A percentile compares a stretch with the other conserved stretches of the same genome.
Conservation (phyloP, 2,113 vertebrate species). For the Seriola rivoliana region DNA sequence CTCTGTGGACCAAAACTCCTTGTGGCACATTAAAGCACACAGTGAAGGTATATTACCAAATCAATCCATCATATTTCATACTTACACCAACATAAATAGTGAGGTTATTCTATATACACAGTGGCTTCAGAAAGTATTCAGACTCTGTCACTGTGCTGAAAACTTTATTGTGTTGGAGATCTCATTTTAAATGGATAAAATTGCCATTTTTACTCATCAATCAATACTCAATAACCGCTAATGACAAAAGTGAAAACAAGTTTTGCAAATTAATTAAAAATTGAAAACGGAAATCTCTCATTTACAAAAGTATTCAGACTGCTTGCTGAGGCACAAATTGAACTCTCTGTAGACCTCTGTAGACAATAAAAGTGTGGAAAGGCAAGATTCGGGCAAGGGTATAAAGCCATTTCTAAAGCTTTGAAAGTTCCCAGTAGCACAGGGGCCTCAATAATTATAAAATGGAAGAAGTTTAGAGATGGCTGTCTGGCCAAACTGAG, state of each 20-base stretch:
- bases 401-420: not conserved
- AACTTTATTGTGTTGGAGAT: not conserved
- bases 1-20: conserved; percentile 18
- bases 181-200: not conserved
- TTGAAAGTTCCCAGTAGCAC: too few species aligned
- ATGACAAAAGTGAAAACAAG: not conserved
- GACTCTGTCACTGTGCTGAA: not conserved
- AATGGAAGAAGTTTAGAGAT: not conserved
- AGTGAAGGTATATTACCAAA: not conserved
- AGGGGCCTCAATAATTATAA: not conserved
- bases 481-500: not conserved
- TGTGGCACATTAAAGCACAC: conserved; percentile 25
- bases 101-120: not conserved
- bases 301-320: too few species aligned
- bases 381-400: not conserved
- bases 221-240: not conserved
- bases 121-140: not conserved
- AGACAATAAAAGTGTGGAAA: not conserved
- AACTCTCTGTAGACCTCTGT: not conserved
- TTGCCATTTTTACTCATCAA: too few species aligned
- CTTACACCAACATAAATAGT: not conserved
- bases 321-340: not conserved
- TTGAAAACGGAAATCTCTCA: too few species aligned
- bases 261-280: not conserved
- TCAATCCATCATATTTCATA: not conserved